A percentile compares a stretch with the other conserved stretches of the same genome.
These are phyloP conservation scores for Petrocephalus zakoni DNA, from an alignment of 2,113 vertebrate genomes.

Conservation along the genomic window DNA sequence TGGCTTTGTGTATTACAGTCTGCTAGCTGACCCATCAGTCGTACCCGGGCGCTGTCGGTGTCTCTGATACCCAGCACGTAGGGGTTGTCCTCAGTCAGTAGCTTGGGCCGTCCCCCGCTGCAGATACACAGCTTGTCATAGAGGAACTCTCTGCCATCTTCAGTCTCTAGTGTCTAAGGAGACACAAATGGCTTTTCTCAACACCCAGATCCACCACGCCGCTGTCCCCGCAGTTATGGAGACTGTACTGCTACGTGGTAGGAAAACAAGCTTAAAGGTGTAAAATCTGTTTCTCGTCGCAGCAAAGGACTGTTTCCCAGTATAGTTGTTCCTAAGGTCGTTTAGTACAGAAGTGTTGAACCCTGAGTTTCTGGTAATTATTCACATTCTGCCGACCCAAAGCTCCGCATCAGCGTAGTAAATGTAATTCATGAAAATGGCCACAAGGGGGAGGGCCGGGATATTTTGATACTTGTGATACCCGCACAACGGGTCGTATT, in stretches of 20 bases:
- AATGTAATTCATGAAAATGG: background rate
- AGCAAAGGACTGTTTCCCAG: background rate
- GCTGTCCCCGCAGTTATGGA: background rate
- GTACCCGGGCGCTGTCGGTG: constrained; percentile 91
- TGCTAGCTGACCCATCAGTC: background rate
- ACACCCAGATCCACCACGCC: background rate
- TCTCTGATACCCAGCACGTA: constrained; percentile 88
- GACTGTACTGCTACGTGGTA: background rate
- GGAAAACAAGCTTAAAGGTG: background rate
- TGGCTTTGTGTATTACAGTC: background rate
- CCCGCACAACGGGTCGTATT: background rate
- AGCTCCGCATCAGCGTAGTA: background rate
- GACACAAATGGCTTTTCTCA: constrained; percentile 10
- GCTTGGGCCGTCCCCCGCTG: constrained; percentile 80
- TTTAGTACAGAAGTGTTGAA: background rate
- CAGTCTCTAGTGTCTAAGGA: constrained; percentile 72
- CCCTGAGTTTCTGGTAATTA: background rate
- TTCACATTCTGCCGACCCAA: background rate
- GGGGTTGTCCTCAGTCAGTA: constrained; percentile 70
- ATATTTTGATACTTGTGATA: background rate
- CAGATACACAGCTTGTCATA: constrained; percentile 89
- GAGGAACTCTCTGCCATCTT: constrained; percentile 59
- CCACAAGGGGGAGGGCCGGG: constrained; percentile 43
- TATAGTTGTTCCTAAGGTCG: background rate
- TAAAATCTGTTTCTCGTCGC: background rate